These are phyloP conservation scores for Sipha flava DNA, from an alignment of 1,140 invertebrate species.

Conservation along the genomic window DNA sequence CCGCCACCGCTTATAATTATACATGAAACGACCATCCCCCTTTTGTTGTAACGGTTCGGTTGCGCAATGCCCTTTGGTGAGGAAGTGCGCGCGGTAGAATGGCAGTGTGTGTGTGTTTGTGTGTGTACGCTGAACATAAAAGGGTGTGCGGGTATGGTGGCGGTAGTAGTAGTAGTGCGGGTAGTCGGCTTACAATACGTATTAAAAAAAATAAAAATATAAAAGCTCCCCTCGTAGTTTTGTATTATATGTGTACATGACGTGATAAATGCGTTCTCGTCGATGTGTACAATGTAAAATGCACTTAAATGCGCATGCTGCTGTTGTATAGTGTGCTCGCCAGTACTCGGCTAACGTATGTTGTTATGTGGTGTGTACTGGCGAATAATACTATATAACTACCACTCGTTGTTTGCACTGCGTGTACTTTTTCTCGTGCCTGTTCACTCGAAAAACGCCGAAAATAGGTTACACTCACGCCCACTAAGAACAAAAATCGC, in stretches of 20 bases:
- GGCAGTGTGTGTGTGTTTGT: neutral
- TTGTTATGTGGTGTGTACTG: neutral
- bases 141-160: neutral
- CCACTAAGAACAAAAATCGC: neutral
- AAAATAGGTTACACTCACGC: neutral
- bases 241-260: neutral
- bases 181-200: neutral
- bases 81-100: neutral
- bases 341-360: neutral
- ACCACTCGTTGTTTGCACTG: neutral
- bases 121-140: neutral
- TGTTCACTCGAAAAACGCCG: neutral
- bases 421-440: neutral
- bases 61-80: slow-evolving; percentile 1
- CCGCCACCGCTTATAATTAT: slow-evolving; percentile 17
- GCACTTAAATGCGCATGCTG: neutral
- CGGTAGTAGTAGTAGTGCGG: neutral
- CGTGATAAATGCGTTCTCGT: slow-evolving; percentile 15
- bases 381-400: neutral
- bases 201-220: slow-evolving; percentile 17
- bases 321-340: neutral
- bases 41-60: slow-evolving; percentile 30
- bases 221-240: slow-evolving; percentile 28
- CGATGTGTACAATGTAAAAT: neutral
- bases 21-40: slow-evolving; percentile 18